Percentiles rank a stretch among this genome's conserved stretches.
phyloP scores from a whole-genome alignment of 2,888 invertebrate species.

The Apamea epomidion region DNA sequence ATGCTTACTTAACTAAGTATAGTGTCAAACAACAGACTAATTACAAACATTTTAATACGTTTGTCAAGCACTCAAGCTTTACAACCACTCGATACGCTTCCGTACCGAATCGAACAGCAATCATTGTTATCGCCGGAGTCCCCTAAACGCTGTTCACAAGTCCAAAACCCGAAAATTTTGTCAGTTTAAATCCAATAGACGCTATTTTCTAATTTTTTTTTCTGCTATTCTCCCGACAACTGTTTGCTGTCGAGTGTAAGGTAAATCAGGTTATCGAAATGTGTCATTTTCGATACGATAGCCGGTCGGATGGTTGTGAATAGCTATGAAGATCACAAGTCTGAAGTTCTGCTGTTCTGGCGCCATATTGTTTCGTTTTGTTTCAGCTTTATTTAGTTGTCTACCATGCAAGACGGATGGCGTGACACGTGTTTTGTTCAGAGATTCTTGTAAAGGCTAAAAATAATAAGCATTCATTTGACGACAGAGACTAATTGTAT shows the following conservation, averaged over 20 bases:
- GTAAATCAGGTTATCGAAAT: not conserved
- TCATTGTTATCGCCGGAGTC: not conserved
- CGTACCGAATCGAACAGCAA: not conserved
- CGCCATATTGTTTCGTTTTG: slow-evolving; percentile 61
- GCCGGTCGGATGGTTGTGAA: not conserved
- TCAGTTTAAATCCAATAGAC: not conserved
- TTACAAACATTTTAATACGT: slow-evolving; percentile 30
- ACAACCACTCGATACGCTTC: not conserved
- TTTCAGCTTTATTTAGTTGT: slow-evolving; percentile 54
- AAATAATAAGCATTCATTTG: slow-evolving; percentile 56
- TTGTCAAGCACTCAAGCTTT: slow-evolving; percentile 25
- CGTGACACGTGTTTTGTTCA: slow-evolving; percentile 62
- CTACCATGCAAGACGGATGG: slow-evolving; percentile 58
- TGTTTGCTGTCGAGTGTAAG: not conserved
- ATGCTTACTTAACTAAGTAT: not conserved
- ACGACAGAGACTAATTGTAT: slow-evolving; percentile 57
- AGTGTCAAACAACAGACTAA: slow-evolving; percentile 31
- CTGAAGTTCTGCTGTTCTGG: slow-evolving; percentile 45
- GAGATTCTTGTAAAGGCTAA: slow-evolving; percentile 51
- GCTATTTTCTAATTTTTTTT: no score
- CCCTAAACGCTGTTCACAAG: not conserved
- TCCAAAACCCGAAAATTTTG: not conserved
- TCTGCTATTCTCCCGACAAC: not conserved
- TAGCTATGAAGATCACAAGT: slow-evolving; percentile 16
- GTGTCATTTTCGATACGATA: not conserved